Conservation (phyloP, 2,113 vertebrate genomes). For the Nyctibius bracteatus region DNA sequence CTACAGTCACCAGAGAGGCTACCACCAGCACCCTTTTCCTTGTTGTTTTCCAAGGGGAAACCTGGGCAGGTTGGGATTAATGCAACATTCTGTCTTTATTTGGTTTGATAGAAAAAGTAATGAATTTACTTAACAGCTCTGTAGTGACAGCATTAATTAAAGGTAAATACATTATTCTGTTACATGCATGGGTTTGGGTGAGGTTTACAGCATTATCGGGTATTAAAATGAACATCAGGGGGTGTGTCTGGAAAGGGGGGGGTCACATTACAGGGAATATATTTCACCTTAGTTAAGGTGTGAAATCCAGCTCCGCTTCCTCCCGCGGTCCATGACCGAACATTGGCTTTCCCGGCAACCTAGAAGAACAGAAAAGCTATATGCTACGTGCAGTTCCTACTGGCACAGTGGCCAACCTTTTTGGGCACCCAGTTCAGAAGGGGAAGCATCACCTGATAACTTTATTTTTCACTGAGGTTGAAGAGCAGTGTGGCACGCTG, state of each 20-base stretch:
- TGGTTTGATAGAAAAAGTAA: neutral
- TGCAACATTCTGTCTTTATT: neutral
- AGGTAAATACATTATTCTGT: neutral
- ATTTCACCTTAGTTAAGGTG: neutral
- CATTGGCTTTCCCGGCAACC: neutral
- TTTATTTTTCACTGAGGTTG: neutral
- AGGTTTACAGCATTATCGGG: neutral
- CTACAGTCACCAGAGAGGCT: neutral
- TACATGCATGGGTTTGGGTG: neutral
- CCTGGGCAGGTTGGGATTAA: neutral
- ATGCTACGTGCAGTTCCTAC: neutral
- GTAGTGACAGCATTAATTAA: neutral
- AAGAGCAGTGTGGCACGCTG: neutral
- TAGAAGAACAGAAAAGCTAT: neutral
- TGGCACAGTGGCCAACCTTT: neutral
- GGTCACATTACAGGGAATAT: neutral
- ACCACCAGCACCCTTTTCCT: neutral
- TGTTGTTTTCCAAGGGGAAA: neutral
- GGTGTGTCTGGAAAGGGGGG: neutral
- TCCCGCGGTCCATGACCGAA: neutral
- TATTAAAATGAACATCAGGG: neutral
- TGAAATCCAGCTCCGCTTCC: neutral
- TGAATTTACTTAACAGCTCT: neutral
- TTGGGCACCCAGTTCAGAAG: neutral
- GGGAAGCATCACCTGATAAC: neutral